phyloP scores from a whole-genome alignment of 1,140 invertebrate genomes.

The Listronotus oregonensis region DNA sequence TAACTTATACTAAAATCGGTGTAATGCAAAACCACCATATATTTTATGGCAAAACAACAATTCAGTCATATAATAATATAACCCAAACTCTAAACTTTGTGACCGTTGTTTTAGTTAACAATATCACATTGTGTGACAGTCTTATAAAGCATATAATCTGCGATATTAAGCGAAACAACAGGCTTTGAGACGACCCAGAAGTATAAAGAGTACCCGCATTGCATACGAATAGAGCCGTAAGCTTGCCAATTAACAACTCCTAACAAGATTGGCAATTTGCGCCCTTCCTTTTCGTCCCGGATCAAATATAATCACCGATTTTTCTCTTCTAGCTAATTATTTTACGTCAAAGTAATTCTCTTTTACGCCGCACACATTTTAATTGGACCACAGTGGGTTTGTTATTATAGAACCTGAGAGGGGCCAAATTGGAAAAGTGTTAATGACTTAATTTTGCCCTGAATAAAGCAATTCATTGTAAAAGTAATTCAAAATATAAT shows the following conservation, averaged over 20 bases:
- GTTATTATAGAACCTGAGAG: conserved; percentile 34
- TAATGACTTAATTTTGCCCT: conserved; percentile 34
- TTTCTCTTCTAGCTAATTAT: conserved; percentile 53
- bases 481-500: conserved; percentile 25
- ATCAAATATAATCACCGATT: conserved; percentile 55
- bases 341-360: conserved; percentile 51
- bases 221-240: conserved; percentile 52
- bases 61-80: no score
- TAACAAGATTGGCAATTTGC: conserved; percentile 55
- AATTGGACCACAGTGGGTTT: conserved; percentile 43
- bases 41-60: no score
- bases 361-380: conserved; percentile 48
- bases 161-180: conserved; percentile 31
- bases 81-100: no score
- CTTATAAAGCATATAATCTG: conserved; percentile 15
- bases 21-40: no score
- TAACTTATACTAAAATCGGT: no score
- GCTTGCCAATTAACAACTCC: conserved; percentile 53
- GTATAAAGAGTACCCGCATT: conserved; percentile 42
- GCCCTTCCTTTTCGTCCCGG: conserved; percentile 46
- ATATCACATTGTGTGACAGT: not conserved
- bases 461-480: conserved; percentile 17
- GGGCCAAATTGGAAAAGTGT: conserved; percentile 37
- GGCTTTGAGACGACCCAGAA: conserved; percentile 13
- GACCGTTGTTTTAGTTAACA: no score